Conservation (phyloP, 2,888 invertebrate species). For the Salticus scenicus region DNA sequence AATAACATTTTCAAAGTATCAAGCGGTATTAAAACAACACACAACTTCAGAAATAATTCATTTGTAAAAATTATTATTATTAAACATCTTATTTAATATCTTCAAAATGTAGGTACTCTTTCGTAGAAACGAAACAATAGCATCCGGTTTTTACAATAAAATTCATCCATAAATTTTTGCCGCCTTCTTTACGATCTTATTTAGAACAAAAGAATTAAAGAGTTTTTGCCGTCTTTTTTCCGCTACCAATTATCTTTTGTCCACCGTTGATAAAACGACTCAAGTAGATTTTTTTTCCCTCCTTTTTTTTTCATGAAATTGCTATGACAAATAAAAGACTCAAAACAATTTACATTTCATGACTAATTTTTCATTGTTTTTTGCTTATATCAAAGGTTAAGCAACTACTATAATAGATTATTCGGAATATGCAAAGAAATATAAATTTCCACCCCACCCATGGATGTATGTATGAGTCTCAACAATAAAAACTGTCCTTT, state of each 20-base stretch:
- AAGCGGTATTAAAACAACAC: too few relatives aligned
- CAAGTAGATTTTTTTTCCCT: too few relatives aligned
- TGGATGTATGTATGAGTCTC: too few relatives aligned
- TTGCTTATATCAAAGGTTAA: background rate
- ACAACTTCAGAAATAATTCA: too few relatives aligned
- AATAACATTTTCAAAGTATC: too few relatives aligned
- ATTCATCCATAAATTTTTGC: background rate
- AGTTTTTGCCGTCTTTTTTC: background rate
- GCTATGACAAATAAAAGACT: too few relatives aligned
- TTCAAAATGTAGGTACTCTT: background rate
- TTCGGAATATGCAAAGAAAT: too few relatives aligned
- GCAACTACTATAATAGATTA: background rate
- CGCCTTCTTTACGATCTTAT: background rate
- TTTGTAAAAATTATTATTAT: background rate
- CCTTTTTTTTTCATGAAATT: too few relatives aligned
- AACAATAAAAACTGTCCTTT: too few relatives aligned
- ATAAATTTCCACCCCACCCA: too few relatives aligned
- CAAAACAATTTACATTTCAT: background rate
- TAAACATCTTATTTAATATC: background rate
- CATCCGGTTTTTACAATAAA: background rate
- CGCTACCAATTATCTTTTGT: slow-evolving; percentile 14
- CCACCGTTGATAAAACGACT: background rate
- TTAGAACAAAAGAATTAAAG: slow-evolving; percentile 4
- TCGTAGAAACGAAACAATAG: background rate
- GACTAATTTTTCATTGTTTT: slow-evolving; percentile 1